Evolutionary conservation across 2,113 vertebrate species (phyloP), one percentile per base, ranked within the genome.

Genomic region (Macaca mulatta): DNA sequence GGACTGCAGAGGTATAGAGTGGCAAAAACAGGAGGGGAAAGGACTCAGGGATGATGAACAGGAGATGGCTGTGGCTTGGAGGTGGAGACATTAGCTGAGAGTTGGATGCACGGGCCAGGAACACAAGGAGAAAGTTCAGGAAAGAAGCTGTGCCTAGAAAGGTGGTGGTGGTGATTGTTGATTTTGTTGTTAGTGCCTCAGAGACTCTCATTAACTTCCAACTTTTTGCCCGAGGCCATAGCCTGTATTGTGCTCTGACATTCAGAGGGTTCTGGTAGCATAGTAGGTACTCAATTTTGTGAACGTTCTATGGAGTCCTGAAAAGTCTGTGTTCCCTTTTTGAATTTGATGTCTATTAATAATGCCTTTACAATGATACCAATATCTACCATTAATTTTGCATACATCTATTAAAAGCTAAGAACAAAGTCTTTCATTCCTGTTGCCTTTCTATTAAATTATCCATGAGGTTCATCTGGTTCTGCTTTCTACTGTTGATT

Each of bases 401-500:
- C 52, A 75, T 91, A 40, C 55, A 89, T 72, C 32, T 55, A 20
- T 57, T 40, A 83, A 52, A 92, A 32, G 2, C 45, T 59, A 20
- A 90, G 79, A 72, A 78, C 32, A 43, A 69, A 91, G 12, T 67
- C 40, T 52, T 85, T 77, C 48, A 50, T 88, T 48, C 35, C 25
- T 50, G 2, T 45, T 75, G 18, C 18, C 74, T 48, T 86, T 86
- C 23, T 48, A 94, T 70, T 64, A 40, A 57, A 35, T 83, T 83
- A 67, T 70, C 55, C 20, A 5, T 17, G 45, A 35, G 57, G 50
- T 61, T 23, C 80, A 9, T 18, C 32, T 70, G 74, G 38, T 64
- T 88, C 86, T 92, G 43, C 43, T 75, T 93, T 89, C 55, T 67
- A n/a, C 55, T 84, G 89, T 84, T 79, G 10, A 93, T 40, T 52